Evolutionary conservation across 2,888 invertebrate genomes (phyloP).

Genomic region (Choristoneura rosaceana): DNA sequence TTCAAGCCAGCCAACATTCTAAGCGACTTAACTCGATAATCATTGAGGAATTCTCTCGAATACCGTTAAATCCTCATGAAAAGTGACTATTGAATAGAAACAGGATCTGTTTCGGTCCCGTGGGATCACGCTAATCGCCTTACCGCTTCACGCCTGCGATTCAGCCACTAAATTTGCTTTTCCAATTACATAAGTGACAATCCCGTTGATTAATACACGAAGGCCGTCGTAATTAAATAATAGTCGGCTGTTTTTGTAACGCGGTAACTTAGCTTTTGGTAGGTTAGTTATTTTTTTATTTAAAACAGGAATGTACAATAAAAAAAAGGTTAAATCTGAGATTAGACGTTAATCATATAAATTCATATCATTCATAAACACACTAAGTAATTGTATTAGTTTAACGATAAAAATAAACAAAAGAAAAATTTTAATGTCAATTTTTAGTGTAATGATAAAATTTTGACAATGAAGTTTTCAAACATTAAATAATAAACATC

Average conservation of each 20-base stretch:
- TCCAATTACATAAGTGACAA: slow-evolving; percentile 35
- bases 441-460: no score
- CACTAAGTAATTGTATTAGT: no score
- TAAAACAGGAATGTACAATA: no score
- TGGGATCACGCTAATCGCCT: slow-evolving; percentile 22
- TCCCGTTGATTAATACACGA: slow-evolving; percentile 12
- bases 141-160: slow-evolving; percentile 18
- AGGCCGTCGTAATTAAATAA: slow-evolving; percentile 1
- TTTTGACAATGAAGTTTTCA: no score
- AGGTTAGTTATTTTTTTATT: no score
- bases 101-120: slow-evolving; percentile 14
- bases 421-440: no score
- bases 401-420: no score
- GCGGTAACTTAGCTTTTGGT: background rate
- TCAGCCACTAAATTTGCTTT: slow-evolving; percentile 25
- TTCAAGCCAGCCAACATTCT: background rate
- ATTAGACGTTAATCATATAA: no score
- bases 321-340: no score
- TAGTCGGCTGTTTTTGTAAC: background rate
- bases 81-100: slow-evolving; percentile 20
- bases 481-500: no score
- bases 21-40: background rate
- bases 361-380: no score
- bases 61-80: background rate
- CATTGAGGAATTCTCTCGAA: background rate